Base-by-base conservation (phyloP, 2,797 vertebrate genomes). In the Benthosema pterotum region DNA sequence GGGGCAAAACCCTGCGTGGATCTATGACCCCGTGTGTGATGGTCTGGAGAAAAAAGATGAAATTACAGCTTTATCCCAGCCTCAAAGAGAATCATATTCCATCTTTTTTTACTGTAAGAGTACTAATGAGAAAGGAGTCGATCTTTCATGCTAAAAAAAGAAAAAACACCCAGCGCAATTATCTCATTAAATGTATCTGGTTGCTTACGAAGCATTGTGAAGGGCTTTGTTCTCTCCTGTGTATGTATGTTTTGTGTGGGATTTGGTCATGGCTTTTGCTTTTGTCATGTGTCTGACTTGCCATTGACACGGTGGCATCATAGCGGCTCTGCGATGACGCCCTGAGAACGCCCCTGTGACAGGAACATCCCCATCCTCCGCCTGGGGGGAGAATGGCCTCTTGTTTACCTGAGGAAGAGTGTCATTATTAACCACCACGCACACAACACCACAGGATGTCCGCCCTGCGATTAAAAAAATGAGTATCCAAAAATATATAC, bases 111-210 rank as follows among this genome's bases (percentile, higher is more conserved):
- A 8, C 16, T 63, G 16, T 60, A 50, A 6, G 19, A 57, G 14
- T 50, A 56, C 63, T 58, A 75, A 38, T 8, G 32, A 38, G 32
- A 69, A 73, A 87, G 75, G 17, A 11, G 47, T 9, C 47, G 11
- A 17, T 49, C 7, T 17, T 49, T 43, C 50, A 52, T 76, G 75
- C 74, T 77, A 62, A 69, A 71, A 49, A 60, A 65, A 42, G 67
- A 75, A 69, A n/a, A n/a, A n/a, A n/a, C n/a, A 72, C 68, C 78
- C 70, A 74, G 73, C 56, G 62, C 79, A 74, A 79, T 88, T 87
- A 85, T 85, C 61, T 83, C 63, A 89, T 91, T 89, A 91, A 89
- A 89, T 75, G 82, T 85, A 89, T 90, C 89, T 78, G 72, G 89
- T 91, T 91, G 79, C 90, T 75, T 60, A 66, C 45, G 42, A 45